Base-by-base conservation (phyloP, 2,113 vertebrate species). In the Corythornis vintsioides region DNA sequence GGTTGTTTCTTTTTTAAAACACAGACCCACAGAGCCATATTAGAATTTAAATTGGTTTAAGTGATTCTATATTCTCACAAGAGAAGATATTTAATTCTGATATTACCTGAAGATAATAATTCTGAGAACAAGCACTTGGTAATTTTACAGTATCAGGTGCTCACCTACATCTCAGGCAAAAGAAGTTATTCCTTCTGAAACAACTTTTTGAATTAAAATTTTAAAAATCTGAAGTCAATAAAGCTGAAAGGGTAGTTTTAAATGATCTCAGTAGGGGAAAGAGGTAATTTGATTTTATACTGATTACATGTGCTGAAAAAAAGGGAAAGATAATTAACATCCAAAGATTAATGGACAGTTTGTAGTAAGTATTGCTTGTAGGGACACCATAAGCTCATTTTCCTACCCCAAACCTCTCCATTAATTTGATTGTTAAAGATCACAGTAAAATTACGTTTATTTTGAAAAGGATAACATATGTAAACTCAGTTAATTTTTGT, bases 391-490 rank as follows among this genome's bases (percentile, higher is more conserved):
- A 96, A 93, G 18, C 56, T 94, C 79, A 81, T 96, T 94, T 91
- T 72, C 56, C 75, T 31, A 78, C 24, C 35, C 52, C 12, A 88
- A 91, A 80, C 22, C 28, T 60, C 61, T 65, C 45, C 75, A 92
- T 86, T 96, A 93, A 96, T 33, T 94, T 78, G 85, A 94, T 78
- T 96, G 60, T 53, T 95, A 97, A 96, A 97, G 90, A 95, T 88
- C 92, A 93, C 72, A 86, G 86, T 80, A 96, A 89, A 96, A 80
- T 81, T 70, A 83, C 10, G 0, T 88, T 94, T 89, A 83, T 82
- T 96, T 92, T 94, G 42, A 90, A 89, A 81, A 92, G 60, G 53
- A 87, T 88, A 96, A 93, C 33, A 35, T 70, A 81, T 29, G 71
- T 67, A 94, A 94, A 93, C 28, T 53, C 43, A 63, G 56, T 63